Evolutionary conservation across 2,888 invertebrate species (phyloP), one percentile per base, ranked within the genome.

Genomic region (Platypus cylindrus): DNA sequence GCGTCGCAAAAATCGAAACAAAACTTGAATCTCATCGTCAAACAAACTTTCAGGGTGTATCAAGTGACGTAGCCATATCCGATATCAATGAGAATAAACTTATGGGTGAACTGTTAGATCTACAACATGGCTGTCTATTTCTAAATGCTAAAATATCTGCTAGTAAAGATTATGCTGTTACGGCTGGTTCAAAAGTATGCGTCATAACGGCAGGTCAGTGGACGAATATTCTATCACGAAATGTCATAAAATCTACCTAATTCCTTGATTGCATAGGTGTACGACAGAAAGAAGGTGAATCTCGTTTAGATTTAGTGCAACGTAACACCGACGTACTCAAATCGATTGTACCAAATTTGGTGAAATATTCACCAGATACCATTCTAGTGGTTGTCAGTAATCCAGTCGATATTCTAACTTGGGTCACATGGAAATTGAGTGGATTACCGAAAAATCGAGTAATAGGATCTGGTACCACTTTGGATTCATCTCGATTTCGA

Each of bases 391-490:
- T 93, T 52, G 90, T 93, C 3, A 85, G 86, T 47, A 93, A 93
- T 61, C 93, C 93, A 1, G 87, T 89, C 17, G 93, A 94, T 57
- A 78, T 93, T 40, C 66, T 93, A 54, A 89, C 91, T 1, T 38
- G 32, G 18, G 41, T 37, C 8, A 79, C 91, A 9, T 93, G 91
- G 91, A 90, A 86, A 63, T 57, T 93, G 36, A 90, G 89, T 45
- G 90, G 90, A 3, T 66, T 93, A 47, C 90, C 93, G 7, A 77
- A 78, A 58, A 73, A 87, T 56, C 45, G 80, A 23, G 84, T 93
- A 29, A 78, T 94, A 54, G 93, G 93, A 7, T 86, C 89, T 28
- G 93, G 93, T 5, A 91, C 91, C 24, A 91, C 90, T 64, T 69
- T 94, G 50, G 93, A 93, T 63, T 87, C 91, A 0, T 85, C 89